Evolutionary conservation across 2,113 vertebrate species (phyloP).

Genomic region (Taurulus bubalis): DNA sequence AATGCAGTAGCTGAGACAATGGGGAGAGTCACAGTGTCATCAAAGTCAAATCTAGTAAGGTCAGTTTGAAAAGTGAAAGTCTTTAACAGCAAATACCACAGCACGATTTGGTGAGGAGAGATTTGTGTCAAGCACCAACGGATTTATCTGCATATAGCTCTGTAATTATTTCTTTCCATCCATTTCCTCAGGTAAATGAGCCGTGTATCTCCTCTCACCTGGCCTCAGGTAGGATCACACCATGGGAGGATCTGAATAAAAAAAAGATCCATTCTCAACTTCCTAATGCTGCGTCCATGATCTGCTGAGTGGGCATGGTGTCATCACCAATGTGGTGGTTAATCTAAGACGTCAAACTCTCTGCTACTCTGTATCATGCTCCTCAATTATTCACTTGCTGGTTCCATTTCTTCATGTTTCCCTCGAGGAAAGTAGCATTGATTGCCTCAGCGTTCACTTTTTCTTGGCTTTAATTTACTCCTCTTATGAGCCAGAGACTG

Average conservation of each 20-base stretch:
- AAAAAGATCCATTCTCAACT: neutral
- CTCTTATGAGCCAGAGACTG: neutral
- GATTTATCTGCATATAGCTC: neutral
- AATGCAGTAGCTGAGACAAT: conserved; percentile 56
- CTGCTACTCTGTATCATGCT: conserved; percentile 31
- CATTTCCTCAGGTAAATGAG: conserved; percentile 14
- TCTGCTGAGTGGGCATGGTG: conserved; percentile 22
- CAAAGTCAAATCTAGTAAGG: conserved; percentile 67
- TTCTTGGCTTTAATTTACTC: conserved; percentile 16
- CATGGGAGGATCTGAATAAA: conserved; percentile 10
- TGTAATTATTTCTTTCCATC: conserved; percentile 1
- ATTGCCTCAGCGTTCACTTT: conserved; percentile 21
- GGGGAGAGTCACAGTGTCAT: conserved; percentile 59
- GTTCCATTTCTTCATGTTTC: conserved; percentile 24
- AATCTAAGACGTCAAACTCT: conserved; percentile 35
- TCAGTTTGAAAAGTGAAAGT: conserved; percentile 35
- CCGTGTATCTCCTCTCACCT: neutral
- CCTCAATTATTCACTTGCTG: conserved; percentile 43
- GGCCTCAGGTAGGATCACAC: neutral
- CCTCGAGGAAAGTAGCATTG: neutral
- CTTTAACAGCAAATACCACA: conserved; percentile 7
- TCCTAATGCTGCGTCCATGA: neutral
- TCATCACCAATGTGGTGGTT: conserved; percentile 15
- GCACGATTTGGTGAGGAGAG: conserved; percentile 1
- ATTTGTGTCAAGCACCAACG: neutral